Conservation (phyloP, 2,888 invertebrate genomes). For the Meteorus colon region DNA sequence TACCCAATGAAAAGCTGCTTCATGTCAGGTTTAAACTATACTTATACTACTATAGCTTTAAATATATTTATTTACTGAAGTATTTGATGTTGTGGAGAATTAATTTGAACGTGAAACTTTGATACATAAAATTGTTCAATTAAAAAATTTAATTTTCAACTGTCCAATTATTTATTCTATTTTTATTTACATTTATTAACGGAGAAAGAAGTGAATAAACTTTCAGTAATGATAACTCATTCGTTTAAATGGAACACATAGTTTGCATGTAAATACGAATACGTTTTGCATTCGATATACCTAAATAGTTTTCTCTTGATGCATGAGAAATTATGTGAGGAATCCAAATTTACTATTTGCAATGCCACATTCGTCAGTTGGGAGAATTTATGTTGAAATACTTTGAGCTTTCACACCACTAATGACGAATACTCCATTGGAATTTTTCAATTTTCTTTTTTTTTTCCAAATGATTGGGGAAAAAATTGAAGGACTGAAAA, state of each 20-base stretch:
- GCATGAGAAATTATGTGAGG: slow-evolving; percentile 1
- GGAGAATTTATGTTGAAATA: slow-evolving; percentile 34
- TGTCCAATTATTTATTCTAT: neutral
- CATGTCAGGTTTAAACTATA: neutral
- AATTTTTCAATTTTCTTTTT: no score
- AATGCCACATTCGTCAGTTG: neutral
- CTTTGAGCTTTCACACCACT: slow-evolving; percentile 1
- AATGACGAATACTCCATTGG: neutral
- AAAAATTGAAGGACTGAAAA: no score
- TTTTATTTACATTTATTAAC: no score
- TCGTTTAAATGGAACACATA: neutral
- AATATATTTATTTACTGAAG: no score
- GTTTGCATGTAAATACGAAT: neutral
- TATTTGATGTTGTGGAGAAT: no score
- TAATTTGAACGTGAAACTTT: no score
- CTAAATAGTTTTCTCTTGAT: neutral
- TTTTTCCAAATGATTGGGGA: no score
- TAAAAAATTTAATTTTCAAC: neutral
- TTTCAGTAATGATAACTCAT: neutral
- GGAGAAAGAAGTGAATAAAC: neutral
- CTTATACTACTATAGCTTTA: no score
- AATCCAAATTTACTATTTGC: slow-evolving; percentile 3
- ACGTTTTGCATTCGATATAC: neutral
- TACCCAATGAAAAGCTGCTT: slow-evolving; percentile 26
- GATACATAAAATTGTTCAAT: no score